Evolutionary conservation across 2,113 vertebrate species (phyloP).

Genomic region (Laterallus jamaicensis): DNA sequence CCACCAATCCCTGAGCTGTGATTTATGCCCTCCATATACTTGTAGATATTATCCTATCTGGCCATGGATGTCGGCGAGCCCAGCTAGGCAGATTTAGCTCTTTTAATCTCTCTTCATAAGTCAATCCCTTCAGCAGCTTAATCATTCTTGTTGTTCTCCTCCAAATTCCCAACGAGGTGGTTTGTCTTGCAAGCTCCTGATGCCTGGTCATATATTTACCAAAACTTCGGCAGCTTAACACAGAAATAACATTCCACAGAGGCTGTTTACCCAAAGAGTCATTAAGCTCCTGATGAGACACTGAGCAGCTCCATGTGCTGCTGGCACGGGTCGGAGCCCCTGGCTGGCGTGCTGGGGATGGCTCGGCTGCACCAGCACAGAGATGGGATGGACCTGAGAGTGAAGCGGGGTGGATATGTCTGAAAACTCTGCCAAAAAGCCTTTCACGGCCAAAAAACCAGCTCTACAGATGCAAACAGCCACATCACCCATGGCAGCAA

Average conservation of each 20-base stretch:
- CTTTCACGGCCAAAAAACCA: not conserved
- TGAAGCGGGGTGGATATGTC: rapidly evolving
- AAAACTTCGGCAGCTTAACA: not conserved
- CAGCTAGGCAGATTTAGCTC: slow-evolving; percentile 38
- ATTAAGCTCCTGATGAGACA: not conserved
- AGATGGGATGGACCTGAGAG: not conserved
- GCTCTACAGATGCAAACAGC: not conserved
- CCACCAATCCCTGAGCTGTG: not conserved
- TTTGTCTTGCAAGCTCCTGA: slow-evolving; percentile 4
- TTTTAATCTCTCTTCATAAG: slow-evolving; percentile 58
- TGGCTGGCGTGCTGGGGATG: rapidly evolving
- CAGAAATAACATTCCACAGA: not conserved
- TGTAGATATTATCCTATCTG: not conserved
- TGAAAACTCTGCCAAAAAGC: not conserved
- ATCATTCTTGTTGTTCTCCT: slow-evolving; percentile 51
- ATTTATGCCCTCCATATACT: slow-evolving; percentile 27
- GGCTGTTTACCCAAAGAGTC: not conserved
- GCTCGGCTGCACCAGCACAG: rapidly evolving
- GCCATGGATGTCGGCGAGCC: not conserved
- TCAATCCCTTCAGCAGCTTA: slow-evolving; percentile 35
- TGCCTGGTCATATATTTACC: not conserved
- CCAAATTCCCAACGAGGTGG: slow-evolving; percentile 14
- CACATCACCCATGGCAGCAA: rapidly evolving
- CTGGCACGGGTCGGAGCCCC: not conserved
- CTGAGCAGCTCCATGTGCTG: not conserved